phyloP scores from a whole-genome alignment of 2,113 vertebrate genomes.

The Rhagologus leucostigma region DNA sequence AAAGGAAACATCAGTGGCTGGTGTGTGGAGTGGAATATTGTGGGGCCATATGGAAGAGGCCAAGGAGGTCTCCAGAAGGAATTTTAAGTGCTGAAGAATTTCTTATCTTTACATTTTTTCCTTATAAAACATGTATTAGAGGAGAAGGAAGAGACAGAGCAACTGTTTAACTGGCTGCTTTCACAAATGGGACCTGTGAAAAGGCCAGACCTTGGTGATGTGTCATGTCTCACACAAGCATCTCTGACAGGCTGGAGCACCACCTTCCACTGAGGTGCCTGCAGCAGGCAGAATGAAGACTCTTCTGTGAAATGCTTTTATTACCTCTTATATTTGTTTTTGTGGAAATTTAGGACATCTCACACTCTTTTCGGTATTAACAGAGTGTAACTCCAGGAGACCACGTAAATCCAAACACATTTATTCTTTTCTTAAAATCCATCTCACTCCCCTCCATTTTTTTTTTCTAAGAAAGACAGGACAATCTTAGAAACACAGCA shows the following conservation, averaged over 20 bases:
- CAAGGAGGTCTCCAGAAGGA: constrained; percentile 11
- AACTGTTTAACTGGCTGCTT: constrained; percentile 37
- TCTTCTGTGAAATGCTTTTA: constrained; percentile 34
- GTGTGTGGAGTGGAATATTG: not conserved
- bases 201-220: not conserved
- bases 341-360: constrained; percentile 44
- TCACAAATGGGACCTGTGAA: constrained; percentile 10
- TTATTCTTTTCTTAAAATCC: not conserved
- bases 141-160: not conserved
- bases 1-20: not conserved
- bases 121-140: constrained; percentile 1
- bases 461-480: not conserved
- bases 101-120: not conserved
- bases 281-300: constrained; percentile 6
- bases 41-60: not conserved
- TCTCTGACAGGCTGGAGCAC: not conserved
- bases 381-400: constrained; percentile 20
- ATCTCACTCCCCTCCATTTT: not conserved
- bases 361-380: constrained; percentile 1
- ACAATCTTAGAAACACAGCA: not conserved
- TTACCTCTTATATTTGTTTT: constrained; percentile 42
- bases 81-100: constrained; percentile 47
- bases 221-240: not conserved
- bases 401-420: not conserved
- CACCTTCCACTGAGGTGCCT: not conserved